A percentile compares a stretch with the other conserved stretches of the same genome.
Evolutionary conservation across 1,140 invertebrate species (phyloP).

Genomic region (Galendromus occidentalis): DNA sequence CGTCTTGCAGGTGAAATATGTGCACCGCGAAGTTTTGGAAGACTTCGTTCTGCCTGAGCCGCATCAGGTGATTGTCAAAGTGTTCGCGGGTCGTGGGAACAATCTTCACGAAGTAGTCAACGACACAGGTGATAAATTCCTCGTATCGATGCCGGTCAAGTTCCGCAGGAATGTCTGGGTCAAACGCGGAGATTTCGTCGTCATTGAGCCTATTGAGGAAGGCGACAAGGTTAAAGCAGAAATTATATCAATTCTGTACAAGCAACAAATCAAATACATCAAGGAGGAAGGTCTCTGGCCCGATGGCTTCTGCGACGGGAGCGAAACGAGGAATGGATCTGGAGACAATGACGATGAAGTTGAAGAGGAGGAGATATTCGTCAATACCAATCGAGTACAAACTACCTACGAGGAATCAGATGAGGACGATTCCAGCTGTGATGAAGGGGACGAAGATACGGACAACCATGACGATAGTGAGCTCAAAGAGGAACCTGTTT

Average conservation of each 20-base stretch:
- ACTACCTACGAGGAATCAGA: not conserved
- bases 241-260: constrained; percentile 57
- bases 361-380: not conserved
- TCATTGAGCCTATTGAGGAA: constrained; percentile 68
- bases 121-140: constrained; percentile 38
- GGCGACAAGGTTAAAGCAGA: constrained; percentile 76
- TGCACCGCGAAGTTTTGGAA: constrained; percentile 51
- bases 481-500: not conserved
- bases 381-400: constrained; percentile 2
- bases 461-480: not conserved
- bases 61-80: constrained; percentile 53
- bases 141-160: constrained; percentile 75
- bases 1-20: constrained; percentile 49
- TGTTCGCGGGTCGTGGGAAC: constrained; percentile 55
- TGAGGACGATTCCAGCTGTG: not conserved
- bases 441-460: not conserved
- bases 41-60: constrained; percentile 47
- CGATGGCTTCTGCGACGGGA: not conserved
- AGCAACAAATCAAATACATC: constrained; percentile 59
- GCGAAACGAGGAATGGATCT: not conserved
- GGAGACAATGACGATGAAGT: not conserved
- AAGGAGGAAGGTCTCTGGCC: constrained; percentile 50
- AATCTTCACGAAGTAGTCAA: constrained; percentile 66
- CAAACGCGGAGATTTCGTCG: constrained; percentile 58
- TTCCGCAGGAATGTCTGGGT: constrained; percentile 76